Base-by-base conservation (phyloP, 2,888 invertebrate genomes). In the Petrolisthes cinctipes region DNA sequence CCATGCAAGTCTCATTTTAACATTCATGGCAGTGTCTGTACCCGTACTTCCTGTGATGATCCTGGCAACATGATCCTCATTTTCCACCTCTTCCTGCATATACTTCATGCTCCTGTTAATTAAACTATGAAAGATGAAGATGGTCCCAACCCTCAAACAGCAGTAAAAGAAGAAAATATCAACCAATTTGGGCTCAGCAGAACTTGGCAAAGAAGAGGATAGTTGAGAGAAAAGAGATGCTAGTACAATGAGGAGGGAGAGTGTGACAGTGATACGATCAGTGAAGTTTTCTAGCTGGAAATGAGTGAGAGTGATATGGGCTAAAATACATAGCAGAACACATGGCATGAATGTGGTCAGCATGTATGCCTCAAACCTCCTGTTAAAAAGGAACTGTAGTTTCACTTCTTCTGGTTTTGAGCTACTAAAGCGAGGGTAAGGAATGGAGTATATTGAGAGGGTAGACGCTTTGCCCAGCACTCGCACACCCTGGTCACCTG, bases 141-240 rank as follows among this genome's bases (percentile, higher is more conserved):
- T 84, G 78, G 85, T 71, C n/a, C 86, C 57, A 20, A 89, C 82
- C 14, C 86, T 56, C 23, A 84, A 17, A 23, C 86, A 86, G 82
- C 86, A 84, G 73, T 86, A 86, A 20, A 84, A 86, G 66, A 89
- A 86, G 79, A 89, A 89, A 17, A 85, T 76, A n/a, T 89, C 89
- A 14, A 89, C 79, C 54, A 83, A 75, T 53, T 89, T 89, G 14
- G 86, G 82, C 57, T 53, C 68, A 4, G 89, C 82, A 6, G 86
- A 83, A n/a, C 51, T 85, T 5, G 89, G 89, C 66, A 89, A 66
- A 11, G 86, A 76, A 14, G 84, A 81, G 54, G 86, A 83, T 78
- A 86, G 68, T 68, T 89, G 89, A 9, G 89, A 89, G 85, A 89
- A 89, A 54, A 89, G 84, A 4, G 89, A 86, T 11, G 89, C 89